Evolutionary conservation across 2,113 vertebrate genomes (phyloP).

Genomic region (Myrmecophaga tridactyla): DNA sequence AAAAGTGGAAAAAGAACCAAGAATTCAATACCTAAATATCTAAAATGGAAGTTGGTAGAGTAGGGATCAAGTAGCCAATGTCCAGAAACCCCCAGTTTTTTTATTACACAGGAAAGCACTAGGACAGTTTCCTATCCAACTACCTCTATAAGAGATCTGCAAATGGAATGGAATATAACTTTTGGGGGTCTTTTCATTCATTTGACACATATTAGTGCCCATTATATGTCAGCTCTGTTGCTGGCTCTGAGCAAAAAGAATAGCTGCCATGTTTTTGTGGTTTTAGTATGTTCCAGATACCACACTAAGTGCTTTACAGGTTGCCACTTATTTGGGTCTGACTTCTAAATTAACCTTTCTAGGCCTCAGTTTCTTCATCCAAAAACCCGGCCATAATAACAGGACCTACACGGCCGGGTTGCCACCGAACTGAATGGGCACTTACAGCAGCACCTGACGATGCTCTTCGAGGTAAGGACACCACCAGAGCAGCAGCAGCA

Average conservation of each 20-base stretch:
- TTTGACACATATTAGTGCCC: not conserved
- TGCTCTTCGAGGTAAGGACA: not conserved
- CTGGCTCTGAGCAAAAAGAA: not conserved
- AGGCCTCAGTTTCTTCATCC: not conserved
- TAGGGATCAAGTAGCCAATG: not conserved
- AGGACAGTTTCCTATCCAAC: not conserved
- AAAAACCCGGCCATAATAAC: not conserved
- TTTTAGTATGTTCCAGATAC: not conserved
- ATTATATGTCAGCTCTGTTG: not conserved
- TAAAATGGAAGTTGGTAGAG: not conserved
- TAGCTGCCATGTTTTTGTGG: not conserved
- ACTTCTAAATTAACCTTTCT: not conserved
- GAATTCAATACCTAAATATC: constrained; percentile 6
- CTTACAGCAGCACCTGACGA: not conserved
- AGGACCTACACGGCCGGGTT: not conserved
- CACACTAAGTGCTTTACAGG: not conserved
- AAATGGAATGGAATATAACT: not conserved
- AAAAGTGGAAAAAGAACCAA: constrained; percentile 9
- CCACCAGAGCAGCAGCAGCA: not conserved
- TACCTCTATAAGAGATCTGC: not conserved
- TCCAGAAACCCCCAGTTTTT: not conserved
- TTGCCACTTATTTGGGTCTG: not conserved
- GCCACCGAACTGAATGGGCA: not conserved
- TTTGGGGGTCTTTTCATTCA: not conserved
- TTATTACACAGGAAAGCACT: not conserved